Percentiles rank a stretch among this genome's conserved stretches.
phyloP scores from a whole-genome alignment of 2,113 vertebrate species.

The Zootoca vivipara region DNA sequence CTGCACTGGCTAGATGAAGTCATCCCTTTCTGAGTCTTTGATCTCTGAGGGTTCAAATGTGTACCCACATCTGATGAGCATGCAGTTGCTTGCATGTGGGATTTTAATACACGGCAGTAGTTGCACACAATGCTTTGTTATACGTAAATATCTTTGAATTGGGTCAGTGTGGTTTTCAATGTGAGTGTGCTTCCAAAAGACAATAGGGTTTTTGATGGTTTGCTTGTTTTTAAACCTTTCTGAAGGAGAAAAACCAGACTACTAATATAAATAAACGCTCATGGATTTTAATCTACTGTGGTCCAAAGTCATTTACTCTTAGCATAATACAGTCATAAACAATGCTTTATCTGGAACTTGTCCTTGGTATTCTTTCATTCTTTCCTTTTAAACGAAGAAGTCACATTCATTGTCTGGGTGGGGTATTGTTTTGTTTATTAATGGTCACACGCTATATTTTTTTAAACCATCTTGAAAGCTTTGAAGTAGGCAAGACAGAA shows the following conservation, averaged over 20 bases:
- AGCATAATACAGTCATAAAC: slow-evolving; percentile 64
- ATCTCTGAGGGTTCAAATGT: neutral
- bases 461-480: slow-evolving; percentile 54
- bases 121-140: neutral
- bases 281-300: slow-evolving; percentile 72
- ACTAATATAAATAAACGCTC: slow-evolving; percentile 65
- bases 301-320: slow-evolving; percentile 70
- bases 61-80: neutral
- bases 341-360: slow-evolving; percentile 68
- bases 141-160: neutral
- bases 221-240: neutral
- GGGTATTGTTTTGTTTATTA: slow-evolving; percentile 46
- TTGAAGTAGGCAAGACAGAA: slow-evolving; percentile 37
- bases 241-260: neutral
- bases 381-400: slow-evolving; percentile 28
- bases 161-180: neutral
- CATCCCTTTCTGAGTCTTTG: neutral
- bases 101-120: neutral
- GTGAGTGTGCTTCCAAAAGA: neutral
- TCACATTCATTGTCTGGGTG: neutral
- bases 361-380: slow-evolving; percentile 26
- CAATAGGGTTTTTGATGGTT: neutral
- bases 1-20: neutral
- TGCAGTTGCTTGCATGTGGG: neutral
- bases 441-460: slow-evolving; percentile 41